A percentile compares a stretch with the other conserved stretches of the same genome.
phyloP scores from a whole-genome alignment of 1,140 invertebrate genomes.

The Fopius arisanus region DNA sequence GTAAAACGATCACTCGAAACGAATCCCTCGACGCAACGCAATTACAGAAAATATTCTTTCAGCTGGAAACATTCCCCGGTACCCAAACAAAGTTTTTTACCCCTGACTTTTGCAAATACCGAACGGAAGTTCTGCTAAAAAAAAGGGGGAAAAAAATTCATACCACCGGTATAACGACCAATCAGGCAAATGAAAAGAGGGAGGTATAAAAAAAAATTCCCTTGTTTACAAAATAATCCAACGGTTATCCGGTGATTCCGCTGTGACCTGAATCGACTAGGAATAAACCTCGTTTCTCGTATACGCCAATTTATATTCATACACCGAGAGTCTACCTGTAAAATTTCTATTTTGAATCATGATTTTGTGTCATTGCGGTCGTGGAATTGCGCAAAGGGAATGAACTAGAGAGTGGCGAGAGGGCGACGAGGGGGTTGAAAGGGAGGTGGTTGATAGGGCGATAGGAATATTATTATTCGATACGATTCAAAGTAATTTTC shows the following conservation, averaged over 20 bases:
- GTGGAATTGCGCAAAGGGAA: not conserved
- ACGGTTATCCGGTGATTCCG: not conserved
- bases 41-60: too few species aligned
- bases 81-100: too few species aligned
- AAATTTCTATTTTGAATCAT: slow-evolving; percentile 1
- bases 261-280: not conserved
- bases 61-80: too few species aligned
- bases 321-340: not conserved
- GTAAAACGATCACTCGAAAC: too few species aligned
- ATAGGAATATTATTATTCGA: not conserved
- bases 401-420: not conserved
- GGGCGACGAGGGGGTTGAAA: not conserved
- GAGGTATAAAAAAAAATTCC: not conserved
- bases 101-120: too few species aligned
- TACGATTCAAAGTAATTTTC: slow-evolving; percentile 1
- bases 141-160: not conserved
- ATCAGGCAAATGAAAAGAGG: slow-evolving; percentile 2
- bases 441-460: not conserved
- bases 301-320: not conserved
- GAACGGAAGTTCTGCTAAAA: not conserved
- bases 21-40: too few species aligned
- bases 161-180: not conserved
- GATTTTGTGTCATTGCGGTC: not conserved
- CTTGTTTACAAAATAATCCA: slow-evolving; percentile 11
- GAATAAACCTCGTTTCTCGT: not conserved